Base-by-base conservation (phyloP, 2,113 vertebrate species). In the Electrona antarctica region DNA sequence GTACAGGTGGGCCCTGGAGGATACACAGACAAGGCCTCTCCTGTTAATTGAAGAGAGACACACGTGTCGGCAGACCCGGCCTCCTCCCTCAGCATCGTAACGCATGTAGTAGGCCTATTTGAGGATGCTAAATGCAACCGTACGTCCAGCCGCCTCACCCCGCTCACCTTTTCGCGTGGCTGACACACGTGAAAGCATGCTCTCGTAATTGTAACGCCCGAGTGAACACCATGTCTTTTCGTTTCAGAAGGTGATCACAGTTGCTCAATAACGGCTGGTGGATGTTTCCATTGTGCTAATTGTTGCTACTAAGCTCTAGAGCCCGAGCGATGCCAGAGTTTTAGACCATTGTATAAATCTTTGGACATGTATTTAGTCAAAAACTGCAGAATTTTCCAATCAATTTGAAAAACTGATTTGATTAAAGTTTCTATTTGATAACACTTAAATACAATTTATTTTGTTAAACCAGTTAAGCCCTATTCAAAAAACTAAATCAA, bases 1-100 rank as follows among this genome's bases (percentile, higher is more conserved):
- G 89, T 82, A 88, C 90, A 92, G 90, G 89, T 91, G 85, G 87
- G 76, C 88, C 89, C 90, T 74, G 77, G 87, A 90, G 90, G 85
- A 90, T 61, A 59, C 69, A 9, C 7, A 84, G 84, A 85, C 79
- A 45, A 82, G 82, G 81, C 88, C 87, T 88, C 86, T 90, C 73
- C 82, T 84, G 88, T 65, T 91, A 92, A 92, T 91, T 91, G 89
- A 85, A 90, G 88, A 85, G 85, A 87, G 77, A 79, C 85, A 52
- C 9, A 13, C 33, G 33, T 41, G 2, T 11, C 13, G 50, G 50
- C 85, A 84, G 80, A 85, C 67, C 73, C 66, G 74, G 74, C 73
- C 82, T 80, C 74, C 67, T 73, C 73, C 10, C 52, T 60, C 11
- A 12, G 48, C 7, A 57, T 65, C 48, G 62, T 21, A 67, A 56